Evolutionary conservation across 2,888 invertebrate genomes (phyloP).

Genomic region (Pharmacophagus antenor): DNA sequence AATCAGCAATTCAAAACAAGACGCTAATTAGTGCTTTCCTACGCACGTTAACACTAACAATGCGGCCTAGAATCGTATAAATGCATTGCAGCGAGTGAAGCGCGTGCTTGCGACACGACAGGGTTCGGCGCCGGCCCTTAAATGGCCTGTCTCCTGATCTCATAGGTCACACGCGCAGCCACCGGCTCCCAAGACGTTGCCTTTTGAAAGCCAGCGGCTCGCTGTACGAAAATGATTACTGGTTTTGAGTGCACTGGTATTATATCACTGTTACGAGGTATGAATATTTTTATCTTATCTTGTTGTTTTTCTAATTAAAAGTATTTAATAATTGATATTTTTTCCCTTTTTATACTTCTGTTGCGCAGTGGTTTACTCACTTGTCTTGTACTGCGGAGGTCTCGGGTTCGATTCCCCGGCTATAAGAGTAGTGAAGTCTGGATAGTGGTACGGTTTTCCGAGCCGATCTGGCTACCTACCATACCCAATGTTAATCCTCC

Average conservation of each 20-base stretch:
- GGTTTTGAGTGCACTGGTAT: slow-evolving; percentile 16
- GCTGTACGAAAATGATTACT: slow-evolving; percentile 21
- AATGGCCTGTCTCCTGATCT: slow-evolving; percentile 63
- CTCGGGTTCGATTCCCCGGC: no score
- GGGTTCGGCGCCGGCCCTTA: slow-evolving; percentile 69
- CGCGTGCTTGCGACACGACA: slow-evolving; percentile 48
- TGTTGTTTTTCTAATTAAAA: slow-evolving; percentile 2
- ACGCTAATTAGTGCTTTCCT: slow-evolving; percentile 23
- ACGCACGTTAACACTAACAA: slow-evolving; percentile 19
- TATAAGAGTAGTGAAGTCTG: no score
- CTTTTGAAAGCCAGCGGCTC: slow-evolving; percentile 29
- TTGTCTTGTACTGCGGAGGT: neutral
- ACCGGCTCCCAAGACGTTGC: slow-evolving; percentile 37
- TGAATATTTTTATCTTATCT: neutral
- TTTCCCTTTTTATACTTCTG: no score
- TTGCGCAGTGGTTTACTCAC: no score
- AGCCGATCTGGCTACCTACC: no score
- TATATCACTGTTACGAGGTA: slow-evolving; percentile 27
- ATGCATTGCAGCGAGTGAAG: slow-evolving; percentile 26
- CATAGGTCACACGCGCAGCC: slow-evolving; percentile 65
- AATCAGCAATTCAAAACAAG: neutral
- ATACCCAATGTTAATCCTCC: no score
- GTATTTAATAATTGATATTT: neutral
- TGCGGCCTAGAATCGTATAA: slow-evolving; percentile 20
- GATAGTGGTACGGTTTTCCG: no score